Conservation (phyloP, 2,888 invertebrate genomes). For the Chelonus formosanus region DNA sequence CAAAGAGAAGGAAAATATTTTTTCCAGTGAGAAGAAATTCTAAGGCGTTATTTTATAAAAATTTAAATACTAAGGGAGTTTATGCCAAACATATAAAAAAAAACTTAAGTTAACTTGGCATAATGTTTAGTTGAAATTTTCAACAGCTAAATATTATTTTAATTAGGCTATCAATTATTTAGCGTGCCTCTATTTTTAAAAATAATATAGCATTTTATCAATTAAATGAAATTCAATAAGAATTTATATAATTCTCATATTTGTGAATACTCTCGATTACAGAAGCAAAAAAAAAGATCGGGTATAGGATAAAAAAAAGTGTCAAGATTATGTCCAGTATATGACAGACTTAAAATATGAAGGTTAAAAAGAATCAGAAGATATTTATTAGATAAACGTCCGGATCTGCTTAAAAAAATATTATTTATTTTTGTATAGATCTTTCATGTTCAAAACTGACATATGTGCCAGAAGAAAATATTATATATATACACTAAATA, state of each 20-base stretch:
- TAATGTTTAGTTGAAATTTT: not conserved
- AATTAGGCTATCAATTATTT: conserved; percentile 8
- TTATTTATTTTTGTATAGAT: conserved; percentile 64
- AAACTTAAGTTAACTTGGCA: too few species aligned
- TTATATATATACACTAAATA: conserved; percentile 42
- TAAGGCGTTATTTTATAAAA: too few species aligned
- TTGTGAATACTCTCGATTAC: conserved; percentile 28
- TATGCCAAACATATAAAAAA: too few species aligned
- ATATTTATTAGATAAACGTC: conserved; percentile 38
- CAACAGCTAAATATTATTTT: not conserved
- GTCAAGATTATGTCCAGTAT: not conserved
- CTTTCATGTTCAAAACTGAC: conserved; percentile 55
- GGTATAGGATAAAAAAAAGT: conserved; percentile 24
- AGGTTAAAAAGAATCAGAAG: conserved; percentile 17
- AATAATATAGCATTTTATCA: not conserved
- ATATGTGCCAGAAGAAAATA: conserved; percentile 57
- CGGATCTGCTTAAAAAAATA: conserved; percentile 54
- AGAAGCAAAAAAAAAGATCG: conserved; percentile 28
- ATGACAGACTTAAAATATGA: too few species aligned
- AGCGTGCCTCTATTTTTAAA: conserved; percentile 13
- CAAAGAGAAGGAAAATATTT: too few species aligned
- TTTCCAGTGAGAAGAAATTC: too few species aligned
- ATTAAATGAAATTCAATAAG: conserved; percentile 3
- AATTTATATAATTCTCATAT: conserved; percentile 5
- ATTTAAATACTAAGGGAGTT: too few species aligned